Base-by-base conservation (phyloP, 2,113 vertebrate species). In the Dolichallabes microphthalmus region DNA sequence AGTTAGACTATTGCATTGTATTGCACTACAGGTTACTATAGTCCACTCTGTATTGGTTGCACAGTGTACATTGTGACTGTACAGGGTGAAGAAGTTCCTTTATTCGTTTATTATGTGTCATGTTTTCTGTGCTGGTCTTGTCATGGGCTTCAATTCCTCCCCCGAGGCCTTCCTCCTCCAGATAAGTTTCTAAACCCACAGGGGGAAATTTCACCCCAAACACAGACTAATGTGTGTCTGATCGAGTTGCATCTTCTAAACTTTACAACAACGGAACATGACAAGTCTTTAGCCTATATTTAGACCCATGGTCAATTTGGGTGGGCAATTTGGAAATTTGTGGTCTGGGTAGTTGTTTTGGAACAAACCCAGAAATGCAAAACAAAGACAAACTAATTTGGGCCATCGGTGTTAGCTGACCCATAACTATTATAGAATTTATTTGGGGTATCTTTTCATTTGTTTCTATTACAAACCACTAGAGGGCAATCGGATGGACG, bases 131-230 rank as follows among this genome's bases (percentile, higher is more conserved):
- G 58, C 61, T 77, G 83, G 83, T 66, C 45, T 57, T 85, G 83
- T 58, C 69, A 90, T 92, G 92, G 94, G 93, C 93, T 86, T 68
- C 82, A 84, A 90, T 93, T 92, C 91, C 93, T 87, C 88, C 85
- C 80, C 77, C 85, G 80, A 76, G 83, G 83, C 89, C 88, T 88
- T 86, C 87, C 89, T 82, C 87, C 82, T 85, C 86, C 86, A 83
- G 73, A 83, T 82, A 88, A 87, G 89, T 92, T 91, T 91, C 91
- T 91, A 93, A 92, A 90, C 94, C 95, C 93, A 94, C 94, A 69
- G n/a, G 90, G 94, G 94, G 92, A 93, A 83, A 83, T 92, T 94
- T 95, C 89, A 92, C 91, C 88, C 87, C 60, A 75, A 89, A 88
- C 82, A 86, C 20, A 77, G 27, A 45, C 45, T 45, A 45, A 45